Evolutionary conservation across 2,113 vertebrate species (phyloP).

Genomic region (Bungarus multicinctus): DNA sequence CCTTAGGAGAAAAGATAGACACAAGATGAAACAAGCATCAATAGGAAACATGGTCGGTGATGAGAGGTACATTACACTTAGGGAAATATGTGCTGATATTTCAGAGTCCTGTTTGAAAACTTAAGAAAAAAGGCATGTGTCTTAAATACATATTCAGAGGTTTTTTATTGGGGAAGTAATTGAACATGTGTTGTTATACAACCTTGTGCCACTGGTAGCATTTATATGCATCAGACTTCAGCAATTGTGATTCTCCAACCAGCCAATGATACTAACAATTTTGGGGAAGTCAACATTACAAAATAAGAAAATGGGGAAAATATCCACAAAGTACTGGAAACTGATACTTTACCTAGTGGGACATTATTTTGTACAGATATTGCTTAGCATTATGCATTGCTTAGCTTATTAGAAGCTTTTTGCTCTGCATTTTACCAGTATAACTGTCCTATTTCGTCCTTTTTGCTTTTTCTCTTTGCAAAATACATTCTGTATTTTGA

Average conservation of each 20-base stretch:
- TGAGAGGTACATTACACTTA: background rate
- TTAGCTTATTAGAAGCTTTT: background rate
- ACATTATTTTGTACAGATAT: background rate
- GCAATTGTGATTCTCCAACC: background rate
- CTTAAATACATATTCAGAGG: background rate
- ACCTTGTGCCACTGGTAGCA: background rate
- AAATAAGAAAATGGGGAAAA: background rate
- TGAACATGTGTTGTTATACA: background rate
- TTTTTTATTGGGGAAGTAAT: background rate
- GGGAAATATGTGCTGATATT: background rate
- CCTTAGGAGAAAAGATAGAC: background rate
- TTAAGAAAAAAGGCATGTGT: background rate
- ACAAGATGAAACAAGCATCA: background rate
- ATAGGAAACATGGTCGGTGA: background rate
- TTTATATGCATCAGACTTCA: background rate
- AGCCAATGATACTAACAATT: background rate
- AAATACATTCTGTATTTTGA: background rate
- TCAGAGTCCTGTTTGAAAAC: background rate
- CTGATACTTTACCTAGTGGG: background rate
- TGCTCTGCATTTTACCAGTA: background rate
- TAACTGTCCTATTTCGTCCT: background rate
- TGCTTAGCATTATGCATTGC: background rate
- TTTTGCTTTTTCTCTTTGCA: background rate
- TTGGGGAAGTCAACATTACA: background rate
- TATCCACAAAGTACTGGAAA: background rate